phyloP scores from a whole-genome alignment of 2,888 invertebrate species.

The Tenthredo mesomela region DNA sequence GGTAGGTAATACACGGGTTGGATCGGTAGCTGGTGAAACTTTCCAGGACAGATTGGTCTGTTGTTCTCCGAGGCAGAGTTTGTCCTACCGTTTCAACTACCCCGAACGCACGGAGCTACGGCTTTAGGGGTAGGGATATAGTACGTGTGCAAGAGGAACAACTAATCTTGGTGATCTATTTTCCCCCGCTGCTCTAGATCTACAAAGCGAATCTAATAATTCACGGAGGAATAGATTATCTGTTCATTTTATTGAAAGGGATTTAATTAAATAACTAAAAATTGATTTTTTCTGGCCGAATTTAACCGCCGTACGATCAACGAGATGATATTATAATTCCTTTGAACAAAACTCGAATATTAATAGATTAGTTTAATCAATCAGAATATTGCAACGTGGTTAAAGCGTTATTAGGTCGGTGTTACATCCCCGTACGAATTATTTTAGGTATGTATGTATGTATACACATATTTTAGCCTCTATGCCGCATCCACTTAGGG shows the following conservation, averaged over 20 bases:
- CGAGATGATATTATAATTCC: neutral
- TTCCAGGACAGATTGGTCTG: slow-evolving; percentile 47
- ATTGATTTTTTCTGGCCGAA: neutral
- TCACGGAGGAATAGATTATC: neutral
- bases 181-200: neutral
- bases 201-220: neutral
- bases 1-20: slow-evolving; percentile 8
- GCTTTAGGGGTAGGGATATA: neutral
- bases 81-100: slow-evolving; percentile 36
- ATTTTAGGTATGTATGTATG: neutral
- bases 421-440: slow-evolving; percentile 7
- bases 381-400: slow-evolving; percentile 43
- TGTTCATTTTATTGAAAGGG: neutral
- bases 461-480: slow-evolving; percentile 7
- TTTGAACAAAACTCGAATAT: neutral
- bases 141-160: neutral
- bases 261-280: neutral
- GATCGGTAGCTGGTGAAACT: slow-evolving; percentile 45
- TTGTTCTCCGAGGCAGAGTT: slow-evolving; percentile 45
- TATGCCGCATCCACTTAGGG: slow-evolving; percentile 47
- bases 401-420: slow-evolving; percentile 30
- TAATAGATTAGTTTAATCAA: slow-evolving; percentile 17
- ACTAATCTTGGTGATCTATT: slow-evolving; percentile 36
- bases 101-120: slow-evolving; percentile 9
- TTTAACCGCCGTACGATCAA: neutral